A percentile compares a stretch with the other conserved stretches of the same genome.
phyloP scores from a whole-genome alignment of 2,888 invertebrate species.

The Piscicola geometra region DNA sequence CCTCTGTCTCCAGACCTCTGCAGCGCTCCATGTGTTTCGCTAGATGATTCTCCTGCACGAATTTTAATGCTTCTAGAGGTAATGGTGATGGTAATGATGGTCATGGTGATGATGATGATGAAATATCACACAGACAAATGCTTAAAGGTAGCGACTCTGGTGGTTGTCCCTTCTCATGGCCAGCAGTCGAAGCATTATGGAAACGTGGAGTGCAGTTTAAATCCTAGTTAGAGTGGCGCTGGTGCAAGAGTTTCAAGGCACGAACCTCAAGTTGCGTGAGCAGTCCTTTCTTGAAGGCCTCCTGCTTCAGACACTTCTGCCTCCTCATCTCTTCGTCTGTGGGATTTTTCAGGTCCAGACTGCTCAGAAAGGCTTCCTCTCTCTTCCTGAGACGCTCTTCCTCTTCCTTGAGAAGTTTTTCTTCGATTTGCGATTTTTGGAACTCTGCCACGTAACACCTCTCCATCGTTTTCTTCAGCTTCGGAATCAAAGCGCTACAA shows the following conservation, averaged over 20 bases:
- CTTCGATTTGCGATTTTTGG: slow-evolving; percentile 5
- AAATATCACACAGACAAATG: too few species aligned
- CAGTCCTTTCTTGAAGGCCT: not conserved
- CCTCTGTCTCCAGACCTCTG: not conserved
- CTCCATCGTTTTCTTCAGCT: not conserved
- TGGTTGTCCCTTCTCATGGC: too few species aligned
- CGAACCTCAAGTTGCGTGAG: not conserved
- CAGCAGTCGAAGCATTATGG: too few species aligned
- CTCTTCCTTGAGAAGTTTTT: not conserved
- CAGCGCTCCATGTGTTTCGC: too few species aligned
- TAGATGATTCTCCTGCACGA: too few species aligned
- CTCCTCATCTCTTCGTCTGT: not conserved
- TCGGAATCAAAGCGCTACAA: not conserved
- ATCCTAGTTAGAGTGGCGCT: too few species aligned
- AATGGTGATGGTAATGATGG: too few species aligned
- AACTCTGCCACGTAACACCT: slow-evolving; percentile 2
- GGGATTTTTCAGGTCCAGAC: not conserved
- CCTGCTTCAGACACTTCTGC: not conserved
- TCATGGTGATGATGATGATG: too few species aligned
- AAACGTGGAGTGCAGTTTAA: too few species aligned
- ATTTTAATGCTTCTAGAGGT: too few species aligned
- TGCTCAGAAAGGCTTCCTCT: not conserved
- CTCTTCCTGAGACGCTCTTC: not conserved
- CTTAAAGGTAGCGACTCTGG: too few species aligned
- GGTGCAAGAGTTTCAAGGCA: too few species aligned